phyloP scores from a whole-genome alignment of 1,140 invertebrate species.

The Lasioglossum albipes region DNA sequence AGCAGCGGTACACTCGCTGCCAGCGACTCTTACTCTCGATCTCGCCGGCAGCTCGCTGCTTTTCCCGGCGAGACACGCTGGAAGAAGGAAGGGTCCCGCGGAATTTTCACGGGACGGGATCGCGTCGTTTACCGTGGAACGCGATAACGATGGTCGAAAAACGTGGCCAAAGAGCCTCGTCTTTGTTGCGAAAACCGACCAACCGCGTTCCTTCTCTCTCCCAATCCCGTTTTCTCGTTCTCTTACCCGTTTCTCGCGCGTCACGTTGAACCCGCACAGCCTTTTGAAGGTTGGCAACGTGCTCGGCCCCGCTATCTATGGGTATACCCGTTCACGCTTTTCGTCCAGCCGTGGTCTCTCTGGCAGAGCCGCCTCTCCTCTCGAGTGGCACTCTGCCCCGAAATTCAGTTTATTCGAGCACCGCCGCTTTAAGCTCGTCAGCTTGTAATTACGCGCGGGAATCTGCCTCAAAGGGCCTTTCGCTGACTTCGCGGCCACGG shows the following conservation, averaged over 20 bases:
- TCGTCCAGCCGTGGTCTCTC: constrained; percentile 31
- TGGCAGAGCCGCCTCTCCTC: constrained; percentile 21
- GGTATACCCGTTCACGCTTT: constrained; percentile 41
- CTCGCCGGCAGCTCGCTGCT: neutral
- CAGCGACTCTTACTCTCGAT: neutral
- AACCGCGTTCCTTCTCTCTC: no score
- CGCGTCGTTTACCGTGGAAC: neutral
- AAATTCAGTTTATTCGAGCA: constrained; percentile 63
- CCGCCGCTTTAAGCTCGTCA: constrained; percentile 49
- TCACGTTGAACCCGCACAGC: no score
- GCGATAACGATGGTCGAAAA: neutral
- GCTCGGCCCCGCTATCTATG: constrained; percentile 18
- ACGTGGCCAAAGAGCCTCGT: neutral
- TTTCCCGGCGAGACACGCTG: no score
- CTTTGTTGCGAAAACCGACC: constrained; percentile 2
- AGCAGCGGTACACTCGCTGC: neutral
- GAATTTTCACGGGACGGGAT: no score
- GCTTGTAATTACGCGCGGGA: constrained; percentile 49
- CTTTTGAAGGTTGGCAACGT: no score
- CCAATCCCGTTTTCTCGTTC: neutral
- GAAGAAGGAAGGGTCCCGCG: no score
- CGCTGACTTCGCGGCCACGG: constrained; percentile 30
- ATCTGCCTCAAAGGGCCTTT: constrained; percentile 47
- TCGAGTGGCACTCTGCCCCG: constrained; percentile 50
- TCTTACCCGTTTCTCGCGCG: no score